Percentiles rank a stretch among this genome's conserved stretches.
Conservation (phyloP, 1,140 invertebrate species). For the Dufourea novaeangliae region DNA sequence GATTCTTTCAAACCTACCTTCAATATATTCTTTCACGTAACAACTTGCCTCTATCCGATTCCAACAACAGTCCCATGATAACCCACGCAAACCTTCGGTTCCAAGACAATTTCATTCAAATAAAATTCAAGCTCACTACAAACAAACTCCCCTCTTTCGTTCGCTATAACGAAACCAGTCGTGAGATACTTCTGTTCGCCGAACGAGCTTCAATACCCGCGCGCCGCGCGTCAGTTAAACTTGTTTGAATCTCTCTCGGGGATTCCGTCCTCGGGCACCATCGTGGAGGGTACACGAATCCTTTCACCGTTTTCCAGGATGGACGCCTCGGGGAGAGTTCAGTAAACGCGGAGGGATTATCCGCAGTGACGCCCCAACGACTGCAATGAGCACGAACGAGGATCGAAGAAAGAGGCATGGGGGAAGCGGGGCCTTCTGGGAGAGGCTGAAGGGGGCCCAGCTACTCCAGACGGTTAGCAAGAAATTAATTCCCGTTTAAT, state of each 20-base stretch:
- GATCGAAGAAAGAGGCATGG: slow-evolving; percentile 21
- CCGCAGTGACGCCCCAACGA: slow-evolving; percentile 59
- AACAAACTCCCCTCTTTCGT: no score
- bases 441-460: slow-evolving; percentile 27
- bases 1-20: no score
- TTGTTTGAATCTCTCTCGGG: background rate
- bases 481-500: slow-evolving; percentile 80
- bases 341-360: slow-evolving; percentile 73
- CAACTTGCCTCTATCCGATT: no score
- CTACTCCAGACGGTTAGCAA: slow-evolving; percentile 78
- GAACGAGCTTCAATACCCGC: background rate
- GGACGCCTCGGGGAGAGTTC: slow-evolving; percentile 57
- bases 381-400: slow-evolving; percentile 18
- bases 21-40: no score
- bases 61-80: no score
- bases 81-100: no score
- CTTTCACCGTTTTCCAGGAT: slow-evolving; percentile 50
- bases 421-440: slow-evolving; percentile 8
- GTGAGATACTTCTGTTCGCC: background rate
- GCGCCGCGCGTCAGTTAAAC: background rate
- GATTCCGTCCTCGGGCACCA: background rate
- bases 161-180: background rate
- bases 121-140: no score
- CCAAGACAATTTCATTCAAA: no score
- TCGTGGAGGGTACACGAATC: slow-evolving; percentile 26